Conservation (phyloP, 2,113 vertebrate genomes). For the Calcarius ornatus region DNA sequence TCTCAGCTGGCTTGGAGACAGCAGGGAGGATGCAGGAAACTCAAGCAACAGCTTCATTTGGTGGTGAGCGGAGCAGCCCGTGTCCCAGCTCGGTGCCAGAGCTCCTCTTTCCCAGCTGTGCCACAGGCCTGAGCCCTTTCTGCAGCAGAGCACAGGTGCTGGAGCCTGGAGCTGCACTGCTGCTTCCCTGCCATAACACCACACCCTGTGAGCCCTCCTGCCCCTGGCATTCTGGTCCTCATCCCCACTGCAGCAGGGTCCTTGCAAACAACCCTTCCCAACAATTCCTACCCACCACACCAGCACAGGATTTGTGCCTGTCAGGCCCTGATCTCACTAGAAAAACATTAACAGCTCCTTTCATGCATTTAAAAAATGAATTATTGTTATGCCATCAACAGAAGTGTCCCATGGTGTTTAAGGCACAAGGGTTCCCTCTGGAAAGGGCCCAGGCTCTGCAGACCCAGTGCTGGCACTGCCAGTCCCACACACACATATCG, state of each 20-base stretch:
- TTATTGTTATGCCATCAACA: not conserved
- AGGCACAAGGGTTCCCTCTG: not conserved
- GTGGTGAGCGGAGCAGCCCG: fast-evolving
- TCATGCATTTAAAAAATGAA: not conserved
- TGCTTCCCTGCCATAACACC: fast-evolving
- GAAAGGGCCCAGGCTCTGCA: not conserved
- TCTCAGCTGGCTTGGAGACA: not conserved
- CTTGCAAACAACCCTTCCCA: fast-evolving
- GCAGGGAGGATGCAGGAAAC: not conserved
- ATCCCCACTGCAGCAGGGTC: fast-evolving
- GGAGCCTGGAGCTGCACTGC: not conserved
- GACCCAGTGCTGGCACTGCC: not conserved
- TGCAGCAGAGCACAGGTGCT: not conserved
- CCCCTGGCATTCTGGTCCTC: not conserved
- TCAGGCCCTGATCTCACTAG: not conserved
- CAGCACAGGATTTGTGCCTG: not conserved
- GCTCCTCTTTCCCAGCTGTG: not conserved
- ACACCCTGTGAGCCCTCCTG: fast-evolving
- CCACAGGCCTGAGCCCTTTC: fast-evolving
- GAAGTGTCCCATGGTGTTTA: not conserved
- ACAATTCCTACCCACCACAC: too few relatives aligned
- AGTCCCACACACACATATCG: fast-evolving
- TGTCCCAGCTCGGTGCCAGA: not conserved
- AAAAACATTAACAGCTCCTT: not conserved
- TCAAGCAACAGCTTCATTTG: not conserved